Base-by-base conservation (phyloP, 2,888 invertebrate species). In the Drosophila austrosaltans region DNA sequence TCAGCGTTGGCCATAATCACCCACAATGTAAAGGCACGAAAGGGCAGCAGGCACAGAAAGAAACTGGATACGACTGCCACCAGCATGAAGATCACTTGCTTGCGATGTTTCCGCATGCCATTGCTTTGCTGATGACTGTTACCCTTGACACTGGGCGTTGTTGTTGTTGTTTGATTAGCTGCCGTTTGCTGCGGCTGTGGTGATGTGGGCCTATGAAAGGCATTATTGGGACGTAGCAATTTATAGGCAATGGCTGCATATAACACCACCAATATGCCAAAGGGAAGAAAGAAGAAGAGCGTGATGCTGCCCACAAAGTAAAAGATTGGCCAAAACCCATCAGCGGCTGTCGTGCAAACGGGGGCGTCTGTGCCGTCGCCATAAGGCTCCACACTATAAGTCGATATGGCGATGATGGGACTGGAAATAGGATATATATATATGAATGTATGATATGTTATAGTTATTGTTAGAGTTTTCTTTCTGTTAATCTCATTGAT, bases 11-110 rank as follows among this genome's bases (percentile, higher is more conserved):
- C 95, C 69, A 96, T 94, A 65, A 98, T 96, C 69, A 97, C 95
- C 96, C 97, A 98, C 56, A 98, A 93, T 0, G 96, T 97, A 54
- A 98, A 94, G 2, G 97, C 96, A 75, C 97, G 95, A 92, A 98
- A 97, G 0, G 98, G 98, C 70, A 98, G 93, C 53, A 98, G 94
- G 90, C 98, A 98, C 63, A 98, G 93, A 92, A 98, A 98, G 93
- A 98, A 98, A 60, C 97, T 96, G 32, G 97, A 91, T 0, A 98
- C 97, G 0, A 98, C 98, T 0, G 97, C 96, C 6, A 96, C 97
- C 39, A 98, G 93, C 98, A 98, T 98, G 63, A 97, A 93, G 48
- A 98, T 97, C 30, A 97, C 95, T 93, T 96, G 96, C 84, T 96
- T 96, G 63, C 96, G 94, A 89, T 96, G 96, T 81, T 96, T 94